A percentile compares a stretch with the other conserved stretches of the same genome.
These are phyloP conservation scores for Fratercula arctica DNA, from an alignment of 2,797 vertebrate genomes.

Conservation along the genomic window DNA sequence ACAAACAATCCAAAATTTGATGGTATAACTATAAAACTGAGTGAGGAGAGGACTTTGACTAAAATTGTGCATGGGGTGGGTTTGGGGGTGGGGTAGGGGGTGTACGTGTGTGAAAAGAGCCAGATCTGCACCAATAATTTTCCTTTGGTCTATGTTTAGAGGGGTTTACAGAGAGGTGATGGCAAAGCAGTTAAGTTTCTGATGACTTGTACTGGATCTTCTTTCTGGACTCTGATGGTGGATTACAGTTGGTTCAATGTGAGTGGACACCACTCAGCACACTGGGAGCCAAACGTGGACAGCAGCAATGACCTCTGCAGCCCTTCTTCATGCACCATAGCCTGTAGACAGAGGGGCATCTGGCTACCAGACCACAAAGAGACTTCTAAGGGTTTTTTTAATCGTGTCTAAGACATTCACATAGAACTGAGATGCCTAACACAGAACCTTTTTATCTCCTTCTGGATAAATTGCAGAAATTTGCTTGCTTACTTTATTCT, in stretches of 20 bases:
- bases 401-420: not conserved
- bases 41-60: accelerated
- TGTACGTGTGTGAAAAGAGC: not conserved
- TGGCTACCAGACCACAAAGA: not conserved
- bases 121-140: not conserved
- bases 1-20: not conserved
- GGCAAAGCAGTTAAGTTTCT: not conserved
- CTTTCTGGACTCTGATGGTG: not conserved
- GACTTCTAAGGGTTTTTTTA: not conserved
- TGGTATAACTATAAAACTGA: not conserved
- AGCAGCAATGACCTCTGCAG: not conserved
- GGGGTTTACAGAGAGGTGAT: not conserved
- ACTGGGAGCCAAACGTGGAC: not conserved
- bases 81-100: not conserved
- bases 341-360: no score
- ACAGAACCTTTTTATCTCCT: not conserved
- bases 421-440: not conserved
- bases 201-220: not conserved
- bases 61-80: not conserved
- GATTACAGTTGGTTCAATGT: no score
- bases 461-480: not conserved
- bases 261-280: not conserved
- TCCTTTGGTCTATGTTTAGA: not conserved
- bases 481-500: not conserved
- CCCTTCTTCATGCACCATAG: not conserved